These are phyloP conservation scores for Bimastos eiseni DNA, from an alignment of 2,888 invertebrate genomes.

Conservation along the genomic window DNA sequence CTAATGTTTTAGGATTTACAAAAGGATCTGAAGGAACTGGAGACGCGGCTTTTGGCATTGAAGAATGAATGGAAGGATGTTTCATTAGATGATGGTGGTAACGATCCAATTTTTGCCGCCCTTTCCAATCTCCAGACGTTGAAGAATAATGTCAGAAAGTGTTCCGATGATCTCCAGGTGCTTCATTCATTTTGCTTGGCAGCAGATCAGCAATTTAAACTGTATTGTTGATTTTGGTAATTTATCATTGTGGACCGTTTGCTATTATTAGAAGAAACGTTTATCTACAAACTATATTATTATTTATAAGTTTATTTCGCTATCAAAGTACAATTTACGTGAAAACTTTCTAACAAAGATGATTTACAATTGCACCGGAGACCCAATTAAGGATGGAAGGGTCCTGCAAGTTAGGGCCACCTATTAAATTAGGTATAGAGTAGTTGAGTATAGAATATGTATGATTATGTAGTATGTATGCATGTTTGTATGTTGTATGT, in stretches of 20 bases:
- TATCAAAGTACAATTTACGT: no score
- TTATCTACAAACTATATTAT: no score
- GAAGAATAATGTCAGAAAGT: neutral
- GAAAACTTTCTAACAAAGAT: no score
- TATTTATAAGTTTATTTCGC: no score
- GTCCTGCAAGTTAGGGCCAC: no score
- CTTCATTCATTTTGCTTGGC: neutral
- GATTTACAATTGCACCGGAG: no score
- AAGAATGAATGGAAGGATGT: neutral
- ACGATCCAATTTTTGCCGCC: neutral
- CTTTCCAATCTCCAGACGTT: neutral
- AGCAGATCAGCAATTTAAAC: neutral
- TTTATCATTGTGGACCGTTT: neutral
- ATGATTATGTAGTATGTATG: neutral
- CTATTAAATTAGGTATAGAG: no score
- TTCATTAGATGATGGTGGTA: neutral
- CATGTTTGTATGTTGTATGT: neutral
- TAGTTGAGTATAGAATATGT: no score
- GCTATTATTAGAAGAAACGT: neutral
- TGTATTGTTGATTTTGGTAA: no score
- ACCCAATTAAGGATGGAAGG: no score
- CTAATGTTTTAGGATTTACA: neutral
- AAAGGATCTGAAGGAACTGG: neutral
- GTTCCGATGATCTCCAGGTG: neutral
- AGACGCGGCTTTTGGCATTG: neutral